Evolutionary conservation across 2,888 invertebrate genomes (phyloP).

Genomic region (Seira ritae): DNA sequence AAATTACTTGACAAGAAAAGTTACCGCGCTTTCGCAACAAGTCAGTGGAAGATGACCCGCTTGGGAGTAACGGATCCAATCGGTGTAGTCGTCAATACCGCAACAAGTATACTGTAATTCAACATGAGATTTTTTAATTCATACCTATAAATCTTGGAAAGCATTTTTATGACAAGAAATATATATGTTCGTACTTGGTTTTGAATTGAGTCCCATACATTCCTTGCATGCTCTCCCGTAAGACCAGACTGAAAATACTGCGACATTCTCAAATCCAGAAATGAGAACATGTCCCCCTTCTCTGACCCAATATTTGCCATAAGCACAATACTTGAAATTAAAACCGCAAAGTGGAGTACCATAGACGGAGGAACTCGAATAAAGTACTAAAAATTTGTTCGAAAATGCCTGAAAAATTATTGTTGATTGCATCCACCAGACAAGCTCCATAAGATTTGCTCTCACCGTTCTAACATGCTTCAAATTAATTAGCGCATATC

Average conservation of each 20-base stretch:
- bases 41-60: slow-evolving; percentile 6
- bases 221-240: neutral
- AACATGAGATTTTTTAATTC: no score
- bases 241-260: neutral
- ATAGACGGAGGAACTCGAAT: slow-evolving; percentile 44
- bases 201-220: slow-evolving; percentile 41
- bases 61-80: slow-evolving; percentile 30
- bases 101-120: slow-evolving; percentile 41
- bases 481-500: slow-evolving; percentile 46
- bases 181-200: slow-evolving; percentile 24
- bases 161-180: neutral
- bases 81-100: slow-evolving; percentile 24
- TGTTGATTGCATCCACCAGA: no score
- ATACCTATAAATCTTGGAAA: neutral
- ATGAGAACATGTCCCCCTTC: neutral
- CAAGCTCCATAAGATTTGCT: no score
- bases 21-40: slow-evolving; percentile 36
- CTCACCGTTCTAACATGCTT: slow-evolving; percentile 43
- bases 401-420: no score
- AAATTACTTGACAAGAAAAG: neutral
- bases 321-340: neutral
- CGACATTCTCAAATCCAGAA: slow-evolving; percentile 17
- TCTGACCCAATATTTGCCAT: neutral
- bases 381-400: slow-evolving; percentile 53
- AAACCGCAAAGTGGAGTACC: slow-evolving; percentile 24